phyloP scores from a whole-genome alignment of 2,888 invertebrate genomes.

The Ligdia adustata region DNA sequence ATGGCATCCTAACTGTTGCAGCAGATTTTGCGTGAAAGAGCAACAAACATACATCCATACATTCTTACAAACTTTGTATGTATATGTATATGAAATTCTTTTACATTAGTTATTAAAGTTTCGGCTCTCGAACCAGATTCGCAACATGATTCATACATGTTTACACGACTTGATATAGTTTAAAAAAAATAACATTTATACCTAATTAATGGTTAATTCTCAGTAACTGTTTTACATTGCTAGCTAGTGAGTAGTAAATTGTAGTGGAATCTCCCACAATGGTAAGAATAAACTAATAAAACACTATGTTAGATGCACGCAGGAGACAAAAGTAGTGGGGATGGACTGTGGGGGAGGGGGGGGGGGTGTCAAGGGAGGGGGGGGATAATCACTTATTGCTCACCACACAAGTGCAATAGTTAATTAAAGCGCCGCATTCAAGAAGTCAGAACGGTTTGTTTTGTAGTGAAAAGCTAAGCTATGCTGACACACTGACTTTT shows the following conservation, averaged over 20 bases:
- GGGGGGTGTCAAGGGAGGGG: not conserved
- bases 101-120: too few relatives aligned
- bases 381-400: conserved; percentile 12
- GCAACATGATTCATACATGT: too few relatives aligned
- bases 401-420: conserved; percentile 18
- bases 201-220: not conserved
- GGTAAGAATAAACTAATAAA: conserved; percentile 33
- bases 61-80: too few relatives aligned
- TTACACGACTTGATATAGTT: too few relatives aligned
- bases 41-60: too few relatives aligned
- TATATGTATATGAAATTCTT: too few relatives aligned
- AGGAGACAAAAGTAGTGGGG: too few relatives aligned
- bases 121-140: too few relatives aligned
- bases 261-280: conserved; percentile 16
- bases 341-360: not conserved
- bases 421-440: conserved; percentile 15
- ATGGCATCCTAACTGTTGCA: too few relatives aligned
- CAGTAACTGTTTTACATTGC: not conserved
- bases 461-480: not conserved
- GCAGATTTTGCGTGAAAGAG: too few relatives aligned
- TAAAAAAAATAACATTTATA: too few relatives aligned
- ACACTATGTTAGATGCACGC: conserved; percentile 11
- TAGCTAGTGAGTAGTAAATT: not conserved
- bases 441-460: not conserved
- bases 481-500: too few relatives aligned